Evolutionary conservation across 2,888 invertebrate genomes (phyloP), one percentile per base, ranked within the genome.

Genomic region (Eupeodes latifasciatus): DNA sequence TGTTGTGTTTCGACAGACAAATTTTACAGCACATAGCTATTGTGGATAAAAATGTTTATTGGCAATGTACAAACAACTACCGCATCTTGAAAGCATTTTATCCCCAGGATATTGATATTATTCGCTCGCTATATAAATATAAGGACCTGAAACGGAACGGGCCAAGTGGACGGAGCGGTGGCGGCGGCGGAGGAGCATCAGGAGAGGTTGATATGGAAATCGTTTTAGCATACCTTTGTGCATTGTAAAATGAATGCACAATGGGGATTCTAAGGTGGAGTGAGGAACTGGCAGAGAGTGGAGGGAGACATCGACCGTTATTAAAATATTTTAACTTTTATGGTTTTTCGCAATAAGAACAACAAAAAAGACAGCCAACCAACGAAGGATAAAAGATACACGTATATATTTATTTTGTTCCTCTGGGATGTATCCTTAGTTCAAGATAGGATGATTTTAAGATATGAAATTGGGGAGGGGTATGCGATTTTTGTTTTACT

Each of bases 191-290:
- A 27, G 75, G 55, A 19, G 79, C 27, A 27, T 27, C 27, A 40
- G 5, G 40, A 40, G 9, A 40, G 40, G 83, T 67, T 74, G 76
- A 67, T 40, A 40, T 82, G 86, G 81, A 57, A 78, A 85, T 85
- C 85, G 88, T n/a, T 92, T 92, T 91, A 92, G 92, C 91, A 92
- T 93, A 92, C 92, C 92, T 93, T 93, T 92, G 93, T 92, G 92
- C 92, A 92, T 92, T 92, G 91, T 92, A 92, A 93, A 92, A 92
- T 91, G 91, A 91, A 92, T 92, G 92, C 92, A 90, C 90, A 88
- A 64, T 55, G 66, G 81, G 67, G 44, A 14, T 34, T 34, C 12
- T 27, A 57, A 55, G 66, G 11, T 66, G 27, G 16, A 11, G n/a
- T 69, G 44, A 34, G 40, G 40, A 34, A n/a, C 16, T n/a, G 61